phyloP scores from a whole-genome alignment of 2,888 invertebrate species.

The Dolichopus griseipennis region DNA sequence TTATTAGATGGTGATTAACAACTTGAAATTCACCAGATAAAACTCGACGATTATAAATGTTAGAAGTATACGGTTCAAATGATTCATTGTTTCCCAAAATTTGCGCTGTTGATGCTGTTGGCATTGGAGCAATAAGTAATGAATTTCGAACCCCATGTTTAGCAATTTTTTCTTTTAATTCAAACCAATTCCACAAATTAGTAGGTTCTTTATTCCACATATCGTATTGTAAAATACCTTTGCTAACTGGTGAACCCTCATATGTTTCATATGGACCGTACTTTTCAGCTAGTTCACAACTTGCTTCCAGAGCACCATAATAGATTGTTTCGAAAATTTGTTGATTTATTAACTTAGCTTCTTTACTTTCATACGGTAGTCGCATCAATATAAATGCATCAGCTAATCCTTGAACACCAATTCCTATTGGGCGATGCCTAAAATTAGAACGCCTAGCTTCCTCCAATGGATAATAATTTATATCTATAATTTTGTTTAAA shows the following conservation, averaged over 20 bases:
- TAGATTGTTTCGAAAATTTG: constrained; percentile 95
- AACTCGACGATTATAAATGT: constrained; percentile 83
- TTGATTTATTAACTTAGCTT: constrained; percentile 72
- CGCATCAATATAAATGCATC: constrained; percentile 88
- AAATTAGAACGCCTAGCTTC: constrained; percentile 77
- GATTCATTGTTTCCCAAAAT: constrained; percentile 97
- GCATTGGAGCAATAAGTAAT: constrained; percentile 86
- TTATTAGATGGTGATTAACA: constrained; percentile 85
- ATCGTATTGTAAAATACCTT: constrained; percentile 87
- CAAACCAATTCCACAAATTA: constrained; percentile 77
- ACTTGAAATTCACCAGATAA: constrained; percentile 88
- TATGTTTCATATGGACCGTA: constrained; percentile 80
- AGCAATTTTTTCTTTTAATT: constrained; percentile 69
- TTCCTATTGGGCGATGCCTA: constrained; percentile 69
- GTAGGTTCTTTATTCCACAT: constrained; percentile 87
- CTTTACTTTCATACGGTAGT: constrained; percentile 75
- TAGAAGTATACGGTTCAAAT: constrained; percentile 90
- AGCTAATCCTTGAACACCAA: constrained; percentile 91
- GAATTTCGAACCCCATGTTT: constrained; percentile 84
- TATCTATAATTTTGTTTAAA: constrained; percentile 87
- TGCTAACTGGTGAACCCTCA: constrained; percentile 78
- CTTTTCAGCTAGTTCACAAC: constrained; percentile 77
- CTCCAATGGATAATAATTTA: constrained; percentile 83
- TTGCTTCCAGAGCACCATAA: constrained; percentile 82
- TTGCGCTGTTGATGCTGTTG: constrained; percentile 93